A percentile compares a stretch with the other conserved stretches of the same genome.
Evolutionary conservation across 2,888 invertebrate genomes (phyloP).

Genomic region (Xestia xanthographa): DNA sequence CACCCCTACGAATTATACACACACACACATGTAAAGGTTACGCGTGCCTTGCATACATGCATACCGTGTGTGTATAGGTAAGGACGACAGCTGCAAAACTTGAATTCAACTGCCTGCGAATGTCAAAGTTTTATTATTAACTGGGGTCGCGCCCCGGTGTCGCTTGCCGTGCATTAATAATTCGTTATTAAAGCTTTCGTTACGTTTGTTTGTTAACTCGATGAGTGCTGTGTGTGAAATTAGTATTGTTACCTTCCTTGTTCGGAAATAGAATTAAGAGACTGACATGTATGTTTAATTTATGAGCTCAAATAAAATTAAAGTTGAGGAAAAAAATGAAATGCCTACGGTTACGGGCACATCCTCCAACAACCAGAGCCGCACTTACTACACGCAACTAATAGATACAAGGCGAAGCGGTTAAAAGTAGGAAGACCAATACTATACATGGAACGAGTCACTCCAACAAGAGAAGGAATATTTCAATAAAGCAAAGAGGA

Average conservation of each 20-base stretch:
- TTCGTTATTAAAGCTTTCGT: conserved; percentile 54
- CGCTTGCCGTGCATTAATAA: conserved; percentile 60
- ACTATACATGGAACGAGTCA: too few relatives aligned
- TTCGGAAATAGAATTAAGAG: not conserved
- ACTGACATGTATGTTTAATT: conserved; percentile 14
- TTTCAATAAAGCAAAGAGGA: too few relatives aligned
- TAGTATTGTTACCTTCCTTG: conserved; percentile 26
- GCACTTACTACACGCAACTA: too few relatives aligned
- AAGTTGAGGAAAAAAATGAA: too few relatives aligned
- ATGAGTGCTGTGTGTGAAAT: conserved; percentile 44
- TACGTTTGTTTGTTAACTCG: conserved; percentile 55
- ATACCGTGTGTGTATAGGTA: conserved; percentile 70
- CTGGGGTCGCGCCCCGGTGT: conserved; percentile 57
- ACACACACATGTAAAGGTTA: conserved; percentile 67
- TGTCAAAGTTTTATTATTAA: conserved; percentile 85
- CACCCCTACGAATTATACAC: conserved; percentile 67
- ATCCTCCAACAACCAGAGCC: too few relatives aligned
- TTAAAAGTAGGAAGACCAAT: too few relatives aligned
- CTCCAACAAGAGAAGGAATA: too few relatives aligned
- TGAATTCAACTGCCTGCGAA: conserved; percentile 80
- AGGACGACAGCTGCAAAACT: conserved; percentile 88
- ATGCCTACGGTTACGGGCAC: too few relatives aligned
- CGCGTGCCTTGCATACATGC: conserved; percentile 69
- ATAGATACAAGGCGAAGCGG: too few relatives aligned
- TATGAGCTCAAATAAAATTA: too few relatives aligned